phyloP scores from a whole-genome alignment of 2,113 vertebrate species.

The Sceloporus tristichus region DNA sequence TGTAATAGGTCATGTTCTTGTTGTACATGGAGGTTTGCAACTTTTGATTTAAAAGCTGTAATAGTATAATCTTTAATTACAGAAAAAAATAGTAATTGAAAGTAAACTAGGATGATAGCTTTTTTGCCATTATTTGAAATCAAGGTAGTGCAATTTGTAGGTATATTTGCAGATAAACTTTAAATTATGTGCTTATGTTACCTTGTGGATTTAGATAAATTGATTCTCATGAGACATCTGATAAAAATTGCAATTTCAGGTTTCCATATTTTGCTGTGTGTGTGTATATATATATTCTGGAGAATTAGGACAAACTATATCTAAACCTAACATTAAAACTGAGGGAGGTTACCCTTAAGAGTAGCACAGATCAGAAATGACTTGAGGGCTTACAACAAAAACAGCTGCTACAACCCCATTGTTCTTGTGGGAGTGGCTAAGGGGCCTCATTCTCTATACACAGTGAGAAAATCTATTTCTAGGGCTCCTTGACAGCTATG shows the following conservation, averaged over 20 bases:
- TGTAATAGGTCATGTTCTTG: slow-evolving; percentile 88
- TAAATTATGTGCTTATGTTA: neutral
- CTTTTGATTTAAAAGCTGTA: slow-evolving; percentile 77
- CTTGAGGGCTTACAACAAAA: too few species aligned
- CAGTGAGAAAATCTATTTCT: neutral
- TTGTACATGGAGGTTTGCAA: slow-evolving; percentile 92
- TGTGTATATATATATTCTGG: neutral
- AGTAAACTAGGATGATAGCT: neutral
- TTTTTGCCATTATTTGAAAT: slow-evolving; percentile 4
- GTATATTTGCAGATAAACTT: neutral
- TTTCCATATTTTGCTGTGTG: neutral
- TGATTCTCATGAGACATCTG: neutral
- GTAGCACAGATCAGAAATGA: too few species aligned
- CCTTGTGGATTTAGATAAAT: neutral
- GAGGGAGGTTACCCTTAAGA: too few species aligned
- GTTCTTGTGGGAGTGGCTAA: neutral
- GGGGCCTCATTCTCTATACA: neutral
- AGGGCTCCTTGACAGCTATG: neutral
- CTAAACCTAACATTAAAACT: too few species aligned
- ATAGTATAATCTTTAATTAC: slow-evolving; percentile 22
- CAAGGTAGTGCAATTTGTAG: neutral
- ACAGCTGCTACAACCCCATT: too few species aligned
- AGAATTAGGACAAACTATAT: neutral
- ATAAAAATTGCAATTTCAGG: neutral
- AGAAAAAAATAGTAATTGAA: neutral